Conservation (phyloP, 2,888 invertebrate genomes). For the Branchipolynoe longqiensis region DNA sequence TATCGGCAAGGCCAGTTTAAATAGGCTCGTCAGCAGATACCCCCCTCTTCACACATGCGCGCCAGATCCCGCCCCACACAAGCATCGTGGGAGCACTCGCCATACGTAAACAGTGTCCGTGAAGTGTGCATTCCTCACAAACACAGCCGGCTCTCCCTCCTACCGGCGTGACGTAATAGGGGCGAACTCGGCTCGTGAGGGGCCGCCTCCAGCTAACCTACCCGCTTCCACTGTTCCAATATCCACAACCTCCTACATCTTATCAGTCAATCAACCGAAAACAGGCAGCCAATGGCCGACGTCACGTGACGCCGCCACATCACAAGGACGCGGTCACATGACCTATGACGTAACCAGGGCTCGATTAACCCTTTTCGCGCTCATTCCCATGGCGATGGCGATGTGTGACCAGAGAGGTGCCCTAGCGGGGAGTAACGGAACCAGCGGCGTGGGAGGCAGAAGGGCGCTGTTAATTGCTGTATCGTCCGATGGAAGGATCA, state of each 20-base stretch:
- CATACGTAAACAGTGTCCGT: conserved; percentile 9
- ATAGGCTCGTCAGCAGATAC: too few species aligned
- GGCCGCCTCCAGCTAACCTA: too few species aligned
- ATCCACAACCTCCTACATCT: not conserved
- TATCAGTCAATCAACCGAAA: conserved; percentile 18
- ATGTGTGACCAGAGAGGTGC: too few species aligned
- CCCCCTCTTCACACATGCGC: too few species aligned
- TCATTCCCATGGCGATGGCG: conserved; percentile 20
- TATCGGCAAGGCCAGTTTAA: too few species aligned
- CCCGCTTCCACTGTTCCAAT: not conserved
- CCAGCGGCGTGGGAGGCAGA: too few species aligned
- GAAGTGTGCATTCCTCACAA: conserved; percentile 5
- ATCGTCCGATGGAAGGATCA: too few species aligned
- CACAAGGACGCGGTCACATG: not conserved
- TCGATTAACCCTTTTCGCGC: too few species aligned
- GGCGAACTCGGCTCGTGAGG: not conserved
- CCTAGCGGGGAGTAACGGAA: too few species aligned
- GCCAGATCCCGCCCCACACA: too few species aligned
- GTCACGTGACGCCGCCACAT: conserved; percentile 7
- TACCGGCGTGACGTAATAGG: not conserved
- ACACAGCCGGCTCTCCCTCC: not conserved
- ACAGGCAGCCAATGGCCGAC: conserved; percentile 3
- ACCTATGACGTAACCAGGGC: conserved; percentile 11
- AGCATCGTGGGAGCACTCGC: not conserved
- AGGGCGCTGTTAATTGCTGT: too few species aligned